Conservation (phyloP, 2,888 invertebrate genomes). For the Kuschelorhynchus macadamiae region DNA sequence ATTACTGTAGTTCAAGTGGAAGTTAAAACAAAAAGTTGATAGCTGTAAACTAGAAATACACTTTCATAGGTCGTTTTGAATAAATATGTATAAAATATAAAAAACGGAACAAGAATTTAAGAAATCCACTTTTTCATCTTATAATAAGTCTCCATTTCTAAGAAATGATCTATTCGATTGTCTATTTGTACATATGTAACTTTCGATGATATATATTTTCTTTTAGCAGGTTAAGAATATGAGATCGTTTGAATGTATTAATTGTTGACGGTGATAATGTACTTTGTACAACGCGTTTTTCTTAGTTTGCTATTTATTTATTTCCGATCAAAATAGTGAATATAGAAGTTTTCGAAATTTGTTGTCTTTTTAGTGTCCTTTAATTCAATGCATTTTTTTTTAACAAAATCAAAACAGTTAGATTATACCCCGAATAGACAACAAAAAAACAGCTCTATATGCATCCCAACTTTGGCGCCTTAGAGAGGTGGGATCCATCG, state of each 20-base stretch:
- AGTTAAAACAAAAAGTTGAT: too few species aligned
- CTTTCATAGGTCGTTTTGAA: too few species aligned
- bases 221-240: conserved; percentile 14
- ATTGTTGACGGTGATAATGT: conserved; percentile 5
- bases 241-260: not conserved
- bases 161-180: conserved; percentile 1
- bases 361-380: not conserved
- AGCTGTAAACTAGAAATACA: too few species aligned
- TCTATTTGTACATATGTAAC: conserved; percentile 20
- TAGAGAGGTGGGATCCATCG: too few species aligned
- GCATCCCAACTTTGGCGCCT: too few species aligned
- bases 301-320: conserved; percentile 21
- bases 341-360: conserved; percentile 6
- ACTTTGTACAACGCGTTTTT: conserved; percentile 5
- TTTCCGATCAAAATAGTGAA: conserved; percentile 17
- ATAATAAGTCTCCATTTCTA: conserved; percentile 1
- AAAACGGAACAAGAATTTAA: not conserved
- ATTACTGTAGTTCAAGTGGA: too few species aligned
- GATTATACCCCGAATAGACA: too few species aligned
- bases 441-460: too few species aligned
- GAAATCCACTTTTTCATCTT: not conserved
- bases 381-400: too few species aligned
- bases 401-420: too few species aligned
- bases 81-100: not conserved
- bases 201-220: conserved; percentile 15